These are phyloP conservation scores for Ptychadena robeensis DNA, from an alignment of 2,797 vertebrate species.

Conservation along the genomic window DNA sequence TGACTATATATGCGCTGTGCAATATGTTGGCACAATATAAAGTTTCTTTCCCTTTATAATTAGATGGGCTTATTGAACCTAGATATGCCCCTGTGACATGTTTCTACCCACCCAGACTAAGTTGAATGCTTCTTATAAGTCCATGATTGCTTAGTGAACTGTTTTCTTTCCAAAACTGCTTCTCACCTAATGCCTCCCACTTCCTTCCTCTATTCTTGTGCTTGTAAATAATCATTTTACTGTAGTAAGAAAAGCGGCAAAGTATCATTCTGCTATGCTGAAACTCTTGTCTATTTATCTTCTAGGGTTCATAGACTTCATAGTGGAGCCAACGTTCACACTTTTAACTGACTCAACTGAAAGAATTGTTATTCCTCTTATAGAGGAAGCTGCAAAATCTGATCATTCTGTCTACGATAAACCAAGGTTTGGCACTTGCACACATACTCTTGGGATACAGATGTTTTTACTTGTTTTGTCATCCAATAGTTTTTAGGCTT, in stretches of 20 bases:
- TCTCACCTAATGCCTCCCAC: too few species aligned
- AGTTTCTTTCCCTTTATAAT: too few species aligned
- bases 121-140: too few species aligned
- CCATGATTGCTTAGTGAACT: too few species aligned
- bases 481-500: not conserved
- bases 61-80: too few species aligned
- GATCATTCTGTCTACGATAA: slow-evolving; percentile 74
- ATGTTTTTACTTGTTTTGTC: not conserved
- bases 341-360: slow-evolving; percentile 94
- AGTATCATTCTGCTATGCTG: not conserved
- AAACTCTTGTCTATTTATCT: not conserved
- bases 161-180: too few species aligned
- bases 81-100: too few species aligned
- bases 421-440: slow-evolving; percentile 73
- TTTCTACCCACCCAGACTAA: too few species aligned
- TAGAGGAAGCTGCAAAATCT: slow-evolving; percentile 88
- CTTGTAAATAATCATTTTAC: too few species aligned
- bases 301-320: slow-evolving; percentile 96
- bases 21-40: too few species aligned
- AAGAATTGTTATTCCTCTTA: slow-evolving; percentile 95
- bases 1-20: too few species aligned
- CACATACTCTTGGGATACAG: not conserved
- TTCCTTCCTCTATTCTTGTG: too few species aligned
- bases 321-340: slow-evolving; percentile 95
- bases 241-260: not conserved